Percentiles rank a stretch among this genome's conserved stretches.
phyloP scores from a whole-genome alignment of 2,113 vertebrate genomes.

The Xiphophorus couchianus region DNA sequence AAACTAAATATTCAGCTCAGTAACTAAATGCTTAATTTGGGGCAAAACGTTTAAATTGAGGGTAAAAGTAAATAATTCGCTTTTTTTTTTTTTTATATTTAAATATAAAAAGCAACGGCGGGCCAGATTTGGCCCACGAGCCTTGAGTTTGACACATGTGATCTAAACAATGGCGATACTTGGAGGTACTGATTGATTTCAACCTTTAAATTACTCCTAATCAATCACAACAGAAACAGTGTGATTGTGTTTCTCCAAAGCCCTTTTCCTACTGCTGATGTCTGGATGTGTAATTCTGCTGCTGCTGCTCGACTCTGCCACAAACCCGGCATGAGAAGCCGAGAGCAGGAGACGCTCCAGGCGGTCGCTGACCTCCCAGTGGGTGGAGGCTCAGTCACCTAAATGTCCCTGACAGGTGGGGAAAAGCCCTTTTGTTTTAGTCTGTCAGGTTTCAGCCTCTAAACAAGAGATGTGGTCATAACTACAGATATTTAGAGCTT shows the following conservation, averaged over 20 bases:
- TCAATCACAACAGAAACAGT: neutral
- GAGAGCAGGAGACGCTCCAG: conserved; percentile 21
- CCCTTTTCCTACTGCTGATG: neutral
- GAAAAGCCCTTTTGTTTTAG: neutral
- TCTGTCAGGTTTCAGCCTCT: neutral
- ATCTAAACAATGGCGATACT: conserved; percentile 11
- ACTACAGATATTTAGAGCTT: neutral
- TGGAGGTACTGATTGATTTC: conserved; percentile 4
- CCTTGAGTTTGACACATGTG: too few species aligned
- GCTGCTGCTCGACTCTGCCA: neutral
- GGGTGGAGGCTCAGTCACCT: conserved; percentile 8
- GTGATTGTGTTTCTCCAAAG: neutral
- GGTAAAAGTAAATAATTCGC: too few species aligned
- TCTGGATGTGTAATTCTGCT: neutral
- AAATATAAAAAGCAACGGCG: too few species aligned
- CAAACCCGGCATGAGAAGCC: conserved; percentile 15
- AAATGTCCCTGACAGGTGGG: conserved; percentile 35
- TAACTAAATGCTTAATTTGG: too few species aligned
- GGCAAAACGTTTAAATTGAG: too few species aligned
- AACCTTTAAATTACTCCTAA: neutral
- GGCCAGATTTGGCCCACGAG: too few species aligned
- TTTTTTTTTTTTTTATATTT: too few species aligned
- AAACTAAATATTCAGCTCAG: too few species aligned
- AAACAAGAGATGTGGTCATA: neutral
- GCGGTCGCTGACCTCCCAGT: conserved; percentile 7